Percentiles rank a stretch among this genome's conserved stretches.
Evolutionary conservation across 2,113 vertebrate species (phyloP).

Genomic region (Oncorhynchus gorbuscha): DNA sequence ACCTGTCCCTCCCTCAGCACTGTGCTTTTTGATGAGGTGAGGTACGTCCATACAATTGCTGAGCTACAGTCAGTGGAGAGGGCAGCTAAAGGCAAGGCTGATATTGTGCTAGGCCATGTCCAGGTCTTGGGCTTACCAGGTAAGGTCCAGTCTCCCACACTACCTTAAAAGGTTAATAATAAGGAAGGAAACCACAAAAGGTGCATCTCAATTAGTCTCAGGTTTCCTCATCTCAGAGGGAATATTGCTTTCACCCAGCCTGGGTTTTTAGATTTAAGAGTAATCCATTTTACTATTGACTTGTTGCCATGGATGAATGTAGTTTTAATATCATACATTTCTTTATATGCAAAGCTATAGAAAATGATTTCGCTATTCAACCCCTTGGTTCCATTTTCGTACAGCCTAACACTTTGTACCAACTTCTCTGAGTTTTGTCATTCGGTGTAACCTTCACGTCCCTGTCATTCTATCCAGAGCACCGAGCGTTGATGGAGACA

Average conservation of each 20-base stretch:
- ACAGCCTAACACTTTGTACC: neutral
- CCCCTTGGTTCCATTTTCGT: neutral
- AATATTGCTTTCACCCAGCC: too few species aligned
- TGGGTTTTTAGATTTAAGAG: too few species aligned
- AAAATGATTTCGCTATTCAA: too few species aligned
- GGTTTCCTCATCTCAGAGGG: too few species aligned
- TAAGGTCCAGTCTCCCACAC: slow-evolving; percentile 38
- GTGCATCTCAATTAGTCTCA: too few species aligned
- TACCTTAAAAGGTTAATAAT: too few species aligned
- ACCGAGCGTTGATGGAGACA: slow-evolving; percentile 92
- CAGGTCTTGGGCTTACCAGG: slow-evolving; percentile 88
- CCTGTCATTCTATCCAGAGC: slow-evolving; percentile 72
- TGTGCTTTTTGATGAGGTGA: slow-evolving; percentile 91
- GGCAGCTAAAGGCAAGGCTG: slow-evolving; percentile 76
- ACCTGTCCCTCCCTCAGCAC: slow-evolving; percentile 68
- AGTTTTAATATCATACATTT: too few species aligned
- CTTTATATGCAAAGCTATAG: too few species aligned
- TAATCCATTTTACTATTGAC: too few species aligned
- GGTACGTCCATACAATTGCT: slow-evolving; percentile 77
- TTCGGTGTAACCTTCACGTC: neutral
- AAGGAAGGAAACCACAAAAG: too few species aligned
- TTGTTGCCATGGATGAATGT: too few species aligned
- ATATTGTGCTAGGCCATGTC: slow-evolving; percentile 84
- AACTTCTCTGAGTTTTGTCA: neutral
- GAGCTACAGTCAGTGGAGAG: slow-evolving; percentile 84